Evolutionary conservation across 2,797 vertebrate species (phyloP), one percentile per base, ranked within the genome.

Genomic region (Sebastes elongatus): DNA sequence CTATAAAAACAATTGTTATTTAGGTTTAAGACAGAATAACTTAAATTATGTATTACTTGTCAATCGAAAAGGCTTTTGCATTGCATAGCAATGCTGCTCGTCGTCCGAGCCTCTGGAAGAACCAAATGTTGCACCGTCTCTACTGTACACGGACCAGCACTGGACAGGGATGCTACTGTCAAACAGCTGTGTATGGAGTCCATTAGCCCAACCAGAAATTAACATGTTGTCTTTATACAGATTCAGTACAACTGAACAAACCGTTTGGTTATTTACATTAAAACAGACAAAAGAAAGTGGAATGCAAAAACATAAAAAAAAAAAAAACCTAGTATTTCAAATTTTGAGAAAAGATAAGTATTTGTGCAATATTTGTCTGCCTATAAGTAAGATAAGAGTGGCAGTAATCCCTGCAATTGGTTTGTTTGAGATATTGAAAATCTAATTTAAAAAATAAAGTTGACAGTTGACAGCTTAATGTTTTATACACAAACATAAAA

Each of bases 371-470:
- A 95, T 97, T 95, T 86, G 92, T 93, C 97, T 97, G 97, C 97
- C 97, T 94, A 92, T 88, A 94, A 92, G 93, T 95, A 94, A 94
- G 89, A 93, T 91, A 94, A 95, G 95, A 95, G 95, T 94, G 97
- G 97, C 97, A 97, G 97, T 94, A 96, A 96, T 97, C 97, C 97
- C 97, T 98, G 97, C 97, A 95, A 97, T 97, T 88, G 88, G 90
- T 96, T 96, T 94, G 94, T 95, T 97, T 92, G 88, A 94, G 93
- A 94, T 93, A 93, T 90, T 93, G 93, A 93, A 93, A 93, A 93
- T 93, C 89, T 82, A 94, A 94, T 93, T 92, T 94, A 94, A 96
- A 95, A 96, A 95, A 95, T 91, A 93, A 93, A 91, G 87, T 91
- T 93, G 89, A 93, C 92, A 93, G 90, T 87, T 88, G 90, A 94